Evolutionary conservation across 2,113 vertebrate species (phyloP).

Genomic region (Cheirogaleus medius): DNA sequence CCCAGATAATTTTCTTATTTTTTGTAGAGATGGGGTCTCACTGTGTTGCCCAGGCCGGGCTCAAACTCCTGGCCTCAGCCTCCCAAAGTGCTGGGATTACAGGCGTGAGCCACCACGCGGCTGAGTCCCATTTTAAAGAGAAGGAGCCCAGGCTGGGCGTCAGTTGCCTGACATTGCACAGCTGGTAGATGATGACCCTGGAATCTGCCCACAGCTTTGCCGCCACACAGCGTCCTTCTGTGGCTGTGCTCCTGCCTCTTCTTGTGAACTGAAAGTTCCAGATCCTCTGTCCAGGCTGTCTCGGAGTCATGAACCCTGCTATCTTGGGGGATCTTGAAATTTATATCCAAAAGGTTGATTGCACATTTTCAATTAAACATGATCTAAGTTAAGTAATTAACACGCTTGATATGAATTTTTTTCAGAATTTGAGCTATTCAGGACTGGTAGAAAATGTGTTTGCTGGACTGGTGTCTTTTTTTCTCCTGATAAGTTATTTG

Average conservation of each 20-base stretch:
- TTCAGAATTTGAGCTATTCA: not conserved
- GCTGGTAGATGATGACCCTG: not conserved
- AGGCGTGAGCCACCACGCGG: no score
- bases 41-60: no score
- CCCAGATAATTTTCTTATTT: no score
- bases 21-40: no score
- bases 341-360: not conserved
- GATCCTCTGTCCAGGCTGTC: rapidly evolving
- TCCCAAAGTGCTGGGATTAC: no score
- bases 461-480: rapidly evolving
- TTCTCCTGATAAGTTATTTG: not conserved
- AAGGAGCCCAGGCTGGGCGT: not conserved
- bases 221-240: rapidly evolving
- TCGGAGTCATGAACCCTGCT: not conserved
- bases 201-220: not conserved
- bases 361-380: not conserved
- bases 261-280: rapidly evolving
- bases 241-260: not conserved
- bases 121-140: not conserved
- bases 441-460: not conserved
- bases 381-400: not conserved
- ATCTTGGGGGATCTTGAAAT: not conserved
- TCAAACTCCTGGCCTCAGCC: no score
- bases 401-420: not conserved
- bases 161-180: not conserved